Base-by-base conservation (phyloP, 2,888 invertebrate genomes). In the Macrophya annulata region DNA sequence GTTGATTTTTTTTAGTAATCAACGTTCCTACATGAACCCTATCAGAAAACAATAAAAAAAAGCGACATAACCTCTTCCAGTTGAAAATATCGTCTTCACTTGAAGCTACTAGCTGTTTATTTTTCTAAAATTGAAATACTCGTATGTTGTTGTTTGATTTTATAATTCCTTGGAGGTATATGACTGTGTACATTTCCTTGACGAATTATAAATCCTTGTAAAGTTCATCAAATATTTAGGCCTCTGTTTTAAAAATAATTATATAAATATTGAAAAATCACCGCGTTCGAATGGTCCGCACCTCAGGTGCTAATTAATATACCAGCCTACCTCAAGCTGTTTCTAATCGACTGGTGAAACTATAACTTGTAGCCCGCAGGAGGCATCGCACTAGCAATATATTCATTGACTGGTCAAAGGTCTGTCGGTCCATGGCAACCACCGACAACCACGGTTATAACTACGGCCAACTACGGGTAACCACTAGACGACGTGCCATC, bases 401-500 rank as follows among this genome's bases (percentile, higher is more conserved):
- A 81, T 81, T 81, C 81, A 81, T 81, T 81, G 81, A 81, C 81
- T 81, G 81, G 81, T 62, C 81, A 81, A 81, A 81, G 81, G 81
- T 81, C 62, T 81, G 81, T 62, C 62, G 81, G 81, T 48, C 62
- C 81, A 21, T 17, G 40, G 62, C 25, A 81, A 81, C 81, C 81
- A 62, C 81, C 43, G 62, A 81, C 81, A 81, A 81, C 81, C 81
- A 43, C 81, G 59, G 40, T 81, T 62, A 77, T 77, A 81, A 81
- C 81, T 81, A 81, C 81, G 62, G 62, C 62, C 62, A 81, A 81
- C 81, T 81, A 81, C 62, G 81, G 81, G 43, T 81, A 81, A 81
- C 81, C 81, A 21, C 81, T n/a, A 81, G 81, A 81, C 81, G 81
- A 81, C 21, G 81, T 43, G 62, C 62, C 81, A 62, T 37, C 81